Evolutionary conservation across 2,113 vertebrate species (phyloP).

Genomic region (Ivindomyrus marchei): DNA sequence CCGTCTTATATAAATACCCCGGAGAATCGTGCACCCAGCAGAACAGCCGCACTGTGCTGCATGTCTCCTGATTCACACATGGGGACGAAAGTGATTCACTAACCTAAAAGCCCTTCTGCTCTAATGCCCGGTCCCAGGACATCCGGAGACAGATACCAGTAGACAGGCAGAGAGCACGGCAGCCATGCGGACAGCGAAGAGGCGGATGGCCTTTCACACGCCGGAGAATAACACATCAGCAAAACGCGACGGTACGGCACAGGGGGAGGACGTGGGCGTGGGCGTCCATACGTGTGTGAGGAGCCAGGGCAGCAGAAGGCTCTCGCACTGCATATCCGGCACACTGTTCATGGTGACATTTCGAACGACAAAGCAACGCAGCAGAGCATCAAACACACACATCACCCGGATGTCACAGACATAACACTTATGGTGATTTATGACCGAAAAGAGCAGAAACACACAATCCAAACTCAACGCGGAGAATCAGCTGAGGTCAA

Average conservation of each 20-base stretch:
- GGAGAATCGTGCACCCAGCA: neutral
- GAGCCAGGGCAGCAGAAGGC: neutral
- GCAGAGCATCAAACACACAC: neutral
- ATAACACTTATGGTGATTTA: neutral
- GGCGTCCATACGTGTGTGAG: neutral
- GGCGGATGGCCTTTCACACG: neutral
- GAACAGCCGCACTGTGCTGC: neutral
- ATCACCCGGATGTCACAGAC: neutral
- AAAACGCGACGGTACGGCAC: neutral
- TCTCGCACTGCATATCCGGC: neutral
- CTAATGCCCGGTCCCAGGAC: neutral
- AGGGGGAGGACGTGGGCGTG: neutral
- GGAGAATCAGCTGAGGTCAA: neutral
- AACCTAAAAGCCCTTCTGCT: neutral
- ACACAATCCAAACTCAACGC: neutral
- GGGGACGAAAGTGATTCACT: neutral
- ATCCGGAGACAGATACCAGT: neutral
- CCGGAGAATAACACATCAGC: neutral
- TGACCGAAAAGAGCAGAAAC: neutral
- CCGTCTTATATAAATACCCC: neutral
- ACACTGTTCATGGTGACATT: neutral
- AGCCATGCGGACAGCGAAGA: neutral
- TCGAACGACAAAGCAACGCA: neutral
- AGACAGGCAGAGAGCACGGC: neutral
- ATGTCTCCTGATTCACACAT: neutral